Evolutionary conservation across 2,888 invertebrate species (phyloP).

Genomic region (Ormia ochracea): DNA sequence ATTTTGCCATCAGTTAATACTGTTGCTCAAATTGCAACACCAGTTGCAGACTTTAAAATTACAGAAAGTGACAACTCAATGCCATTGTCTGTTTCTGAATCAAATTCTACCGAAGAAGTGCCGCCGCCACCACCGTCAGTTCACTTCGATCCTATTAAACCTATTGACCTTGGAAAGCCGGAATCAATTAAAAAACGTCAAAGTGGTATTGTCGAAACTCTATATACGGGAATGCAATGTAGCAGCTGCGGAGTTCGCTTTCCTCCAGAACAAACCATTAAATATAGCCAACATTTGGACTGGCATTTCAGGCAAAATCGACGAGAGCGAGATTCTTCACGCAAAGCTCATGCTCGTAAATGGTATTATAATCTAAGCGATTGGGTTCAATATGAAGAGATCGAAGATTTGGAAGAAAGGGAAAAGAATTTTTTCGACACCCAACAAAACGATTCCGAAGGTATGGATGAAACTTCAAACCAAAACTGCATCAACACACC

Average conservation of each 20-base stretch:
- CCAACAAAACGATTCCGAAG: slow-evolving; percentile 79
- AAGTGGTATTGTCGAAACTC: slow-evolving; percentile 81
- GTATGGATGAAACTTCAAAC: slow-evolving; percentile 79
- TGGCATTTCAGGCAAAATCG: slow-evolving; percentile 99
- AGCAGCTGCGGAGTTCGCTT: slow-evolving; percentile 97
- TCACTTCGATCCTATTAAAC: slow-evolving; percentile 77
- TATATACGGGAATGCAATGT: slow-evolving; percentile 96
- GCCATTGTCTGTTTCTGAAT: not conserved
- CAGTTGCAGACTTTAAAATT: not conserved
- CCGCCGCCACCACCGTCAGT: slow-evolving; percentile 65
- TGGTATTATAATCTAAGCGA: slow-evolving; percentile 94
- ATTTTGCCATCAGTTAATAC: slow-evolving; percentile 42
- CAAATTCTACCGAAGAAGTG: slow-evolving; percentile 39
- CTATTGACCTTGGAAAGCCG: slow-evolving; percentile 82
- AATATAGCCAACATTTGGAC: slow-evolving; percentile 96
- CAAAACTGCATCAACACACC: slow-evolving; percentile 79
- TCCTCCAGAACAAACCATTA: slow-evolving; percentile 90
- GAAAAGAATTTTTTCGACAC: slow-evolving; percentile 93
- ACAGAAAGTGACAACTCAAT: slow-evolving; percentile 2
- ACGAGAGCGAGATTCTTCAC: slow-evolving; percentile 88
- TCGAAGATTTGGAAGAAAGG: slow-evolving; percentile 92
- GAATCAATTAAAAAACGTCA: slow-evolving; percentile 87
- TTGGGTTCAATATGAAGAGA: slow-evolving; percentile 96
- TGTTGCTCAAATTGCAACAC: not conserved
- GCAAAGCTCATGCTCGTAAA: slow-evolving; percentile 88